Evolutionary conservation across 2,113 vertebrate genomes (phyloP).

Genomic region (Empidonax traillii): DNA sequence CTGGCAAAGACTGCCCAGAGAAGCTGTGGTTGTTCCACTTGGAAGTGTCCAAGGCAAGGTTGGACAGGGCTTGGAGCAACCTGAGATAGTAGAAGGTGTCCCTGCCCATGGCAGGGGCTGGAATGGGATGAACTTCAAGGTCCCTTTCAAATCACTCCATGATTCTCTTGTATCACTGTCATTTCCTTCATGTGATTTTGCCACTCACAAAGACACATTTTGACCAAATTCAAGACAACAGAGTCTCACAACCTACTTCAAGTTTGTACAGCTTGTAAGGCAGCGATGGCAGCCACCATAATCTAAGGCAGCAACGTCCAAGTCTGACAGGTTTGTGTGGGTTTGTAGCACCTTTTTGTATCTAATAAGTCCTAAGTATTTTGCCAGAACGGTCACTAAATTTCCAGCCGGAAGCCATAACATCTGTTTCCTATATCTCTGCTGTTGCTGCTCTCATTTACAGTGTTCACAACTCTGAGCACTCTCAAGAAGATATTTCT

Average conservation of each 20-base stretch:
- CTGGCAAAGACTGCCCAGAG: background rate
- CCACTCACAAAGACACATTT: background rate
- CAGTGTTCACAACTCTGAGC: background rate
- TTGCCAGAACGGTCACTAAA: background rate
- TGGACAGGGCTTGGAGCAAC: fast-evolving
- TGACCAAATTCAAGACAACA: background rate
- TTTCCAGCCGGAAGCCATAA: background rate
- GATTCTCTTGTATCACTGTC: background rate
- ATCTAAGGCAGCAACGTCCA: background rate
- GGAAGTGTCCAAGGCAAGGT: fast-evolving
- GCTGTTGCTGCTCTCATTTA: background rate
- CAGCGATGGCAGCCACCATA: background rate
- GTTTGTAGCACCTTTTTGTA: background rate
- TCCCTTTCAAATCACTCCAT: background rate
- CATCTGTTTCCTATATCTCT: background rate
- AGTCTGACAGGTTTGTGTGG: background rate
- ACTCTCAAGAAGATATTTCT: background rate
- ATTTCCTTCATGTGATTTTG: background rate
- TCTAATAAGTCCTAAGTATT: background rate
- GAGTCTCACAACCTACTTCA: background rate
- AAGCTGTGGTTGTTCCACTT: background rate
- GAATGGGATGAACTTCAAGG: background rate
- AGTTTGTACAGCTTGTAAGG: background rate
- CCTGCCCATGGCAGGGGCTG: background rate
- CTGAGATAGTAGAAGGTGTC: background rate